Conservation (phyloP, 2,888 invertebrate species). For the Xestia sexstrigata region DNA sequence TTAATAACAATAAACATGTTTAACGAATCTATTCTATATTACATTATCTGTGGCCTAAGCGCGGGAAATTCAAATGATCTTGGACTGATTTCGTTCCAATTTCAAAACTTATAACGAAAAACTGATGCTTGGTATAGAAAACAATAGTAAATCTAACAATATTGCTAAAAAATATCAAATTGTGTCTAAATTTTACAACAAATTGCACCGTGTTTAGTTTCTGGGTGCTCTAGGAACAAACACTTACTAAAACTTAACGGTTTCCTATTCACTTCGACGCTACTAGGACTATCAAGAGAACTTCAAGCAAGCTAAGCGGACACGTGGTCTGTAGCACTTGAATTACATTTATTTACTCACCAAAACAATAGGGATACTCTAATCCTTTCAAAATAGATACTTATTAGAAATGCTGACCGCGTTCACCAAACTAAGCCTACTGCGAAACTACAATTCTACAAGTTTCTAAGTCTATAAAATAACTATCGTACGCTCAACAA, state of each 20-base stretch:
- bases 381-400: conserved; percentile 50
- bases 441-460: conserved; percentile 66
- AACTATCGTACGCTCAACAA: conserved; percentile 63
- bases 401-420: conserved; percentile 52
- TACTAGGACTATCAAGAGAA: conserved; percentile 49
- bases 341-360: conserved; percentile 41
- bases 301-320: conserved; percentile 61
- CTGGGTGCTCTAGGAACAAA: conserved; percentile 41
- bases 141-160: conserved; percentile 26
- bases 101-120: conserved; percentile 6
- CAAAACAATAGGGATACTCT: conserved; percentile 36
- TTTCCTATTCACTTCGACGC: conserved; percentile 47
- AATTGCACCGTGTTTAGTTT: conserved; percentile 45
- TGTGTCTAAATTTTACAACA: conserved; percentile 41
- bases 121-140: conserved; percentile 3
- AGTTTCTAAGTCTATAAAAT: conserved; percentile 52
- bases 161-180: conserved; percentile 18
- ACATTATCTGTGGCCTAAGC: conserved; percentile 44
- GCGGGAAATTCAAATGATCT: conserved; percentile 42
- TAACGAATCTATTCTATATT: conserved; percentile 52
- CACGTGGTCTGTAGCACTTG: conserved; percentile 56
- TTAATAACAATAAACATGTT: conserved; percentile 58
- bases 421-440: conserved; percentile 61
- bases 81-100: conserved; percentile 15
- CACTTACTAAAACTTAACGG: conserved; percentile 39